Base-by-base conservation (phyloP, 1,140 invertebrate genomes). In the Stegodyphus mimosarum region DNA sequence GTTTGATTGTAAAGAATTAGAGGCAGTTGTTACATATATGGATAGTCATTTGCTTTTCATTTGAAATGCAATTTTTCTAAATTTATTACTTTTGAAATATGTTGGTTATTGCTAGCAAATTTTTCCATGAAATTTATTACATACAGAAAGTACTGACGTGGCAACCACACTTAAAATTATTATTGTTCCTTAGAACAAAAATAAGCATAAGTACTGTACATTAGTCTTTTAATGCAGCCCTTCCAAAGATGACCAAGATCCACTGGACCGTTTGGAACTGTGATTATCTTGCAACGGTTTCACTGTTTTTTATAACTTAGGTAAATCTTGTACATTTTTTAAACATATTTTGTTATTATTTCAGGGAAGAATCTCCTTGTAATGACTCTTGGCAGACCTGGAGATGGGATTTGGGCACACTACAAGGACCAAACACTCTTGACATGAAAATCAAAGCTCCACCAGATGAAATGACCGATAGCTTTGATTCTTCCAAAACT, bases 341-440 rank as follows among this genome's bases (percentile, higher is more conserved):
- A 70, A 7, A 48, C 11, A 6, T 51, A 49, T 7, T 51, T 51
- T 11, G 6, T 53, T n/a, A 10, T 71, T 50, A 50, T 76, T 83
- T 49, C 69, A 84, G 81, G n/a, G 81, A 84, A n/a, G 83, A 86
- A n/a, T 78, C 74, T 53, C 74, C 53, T 3, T 73, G 17, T 48
- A 77, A 69, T 71, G 76, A 86, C 11, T 71, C 75, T 1, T 86
- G 83, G 74, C 67, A 86, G 48, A 86, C 71, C 15, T 86, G 66
- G 66, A 11, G 76, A 53, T 86, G 83, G 83, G 83, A 86, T 48
- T 69, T 86, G 49, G 83, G 83, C 9, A 86, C 83, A 6, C 53
- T 86, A 6, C 81, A 84, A 63, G 7, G 70, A 13, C 72, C 63
- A 73, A 73, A 50, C 15, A 84, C 81, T 0, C 17, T 76, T n/a